Percentiles rank a stretch among this genome's conserved stretches.
These are phyloP conservation scores for Drosophila hamatofila DNA, from an alignment of 2,888 invertebrate species.

Conservation along the genomic window DNA sequence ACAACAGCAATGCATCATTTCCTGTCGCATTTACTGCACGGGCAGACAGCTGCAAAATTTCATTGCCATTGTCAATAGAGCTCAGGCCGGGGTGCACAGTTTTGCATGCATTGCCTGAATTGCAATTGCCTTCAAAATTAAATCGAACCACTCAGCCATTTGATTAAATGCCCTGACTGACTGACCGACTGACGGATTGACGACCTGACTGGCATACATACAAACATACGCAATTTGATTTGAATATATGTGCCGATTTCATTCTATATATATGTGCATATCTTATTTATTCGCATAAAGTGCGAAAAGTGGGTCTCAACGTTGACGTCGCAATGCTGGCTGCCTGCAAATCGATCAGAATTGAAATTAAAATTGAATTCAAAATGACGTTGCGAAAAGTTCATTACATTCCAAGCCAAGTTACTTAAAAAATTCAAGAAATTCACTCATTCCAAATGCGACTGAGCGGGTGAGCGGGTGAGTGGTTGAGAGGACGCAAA, in stretches of 20 bases:
- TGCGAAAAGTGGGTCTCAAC: conserved; percentile 50
- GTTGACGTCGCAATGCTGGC: conserved; percentile 15
- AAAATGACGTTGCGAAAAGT: conserved; percentile 61
- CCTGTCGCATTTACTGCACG: conserved; percentile 47
- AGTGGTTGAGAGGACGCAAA: not conserved
- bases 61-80: conserved; percentile 77
- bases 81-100: conserved; percentile 48
- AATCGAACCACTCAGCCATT: conserved; percentile 64
- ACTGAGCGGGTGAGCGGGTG: conserved; percentile 5
- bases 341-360: conserved; percentile 57
- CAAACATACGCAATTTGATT: conserved; percentile 41
- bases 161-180: conserved; percentile 37
- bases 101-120: conserved; percentile 60
- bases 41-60: conserved; percentile 34
- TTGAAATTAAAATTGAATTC: conserved; percentile 31
- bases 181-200: conserved; percentile 21
- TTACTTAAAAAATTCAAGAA: conserved; percentile 61
- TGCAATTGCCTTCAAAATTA: conserved; percentile 61
- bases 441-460: conserved; percentile 42
- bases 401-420: conserved; percentile 64
- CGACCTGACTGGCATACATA: conserved; percentile 19
- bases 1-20: conserved; percentile 41
- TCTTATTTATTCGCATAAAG: conserved; percentile 58
- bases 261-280: conserved; percentile 4
- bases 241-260: conserved; percentile 56